These are phyloP conservation scores for Irena cyanogastra DNA, from an alignment of 2,113 vertebrate species.

Conservation along the genomic window DNA sequence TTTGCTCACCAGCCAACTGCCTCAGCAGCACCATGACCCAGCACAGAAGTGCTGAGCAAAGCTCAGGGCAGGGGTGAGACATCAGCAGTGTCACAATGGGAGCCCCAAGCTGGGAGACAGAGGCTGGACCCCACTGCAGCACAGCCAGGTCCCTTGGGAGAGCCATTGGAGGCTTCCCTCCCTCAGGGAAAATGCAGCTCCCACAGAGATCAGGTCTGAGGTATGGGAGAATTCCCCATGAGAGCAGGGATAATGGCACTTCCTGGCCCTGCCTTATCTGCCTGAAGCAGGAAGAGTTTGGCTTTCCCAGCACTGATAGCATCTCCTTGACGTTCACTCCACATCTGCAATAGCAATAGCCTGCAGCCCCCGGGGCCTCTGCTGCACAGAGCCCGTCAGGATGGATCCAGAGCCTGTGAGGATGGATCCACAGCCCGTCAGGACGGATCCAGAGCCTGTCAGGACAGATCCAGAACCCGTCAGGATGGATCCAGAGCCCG, in stretches of 20 bases:
- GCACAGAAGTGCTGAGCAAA: neutral
- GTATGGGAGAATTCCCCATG: neutral
- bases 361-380: accelerated
- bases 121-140: neutral
- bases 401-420: accelerated
- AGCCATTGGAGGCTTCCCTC: too few species aligned
- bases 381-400: neutral
- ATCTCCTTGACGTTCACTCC: neutral
- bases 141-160: neutral
- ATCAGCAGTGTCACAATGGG: accelerated
- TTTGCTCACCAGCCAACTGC: neutral
- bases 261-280: constrained; percentile 31
- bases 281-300: neutral
- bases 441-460: neutral
- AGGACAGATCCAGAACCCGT: too few species aligned
- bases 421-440: accelerated
- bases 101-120: neutral
- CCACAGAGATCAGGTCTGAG: neutral
- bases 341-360: neutral
- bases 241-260: neutral
- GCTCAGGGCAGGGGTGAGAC: accelerated
- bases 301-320: neutral
- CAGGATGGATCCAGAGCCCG: accelerated
- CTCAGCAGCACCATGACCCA: neutral
- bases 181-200: neutral